Base-by-base conservation (phyloP, 2,113 vertebrate genomes). In the Pseudorectes ferrugineus region DNA sequence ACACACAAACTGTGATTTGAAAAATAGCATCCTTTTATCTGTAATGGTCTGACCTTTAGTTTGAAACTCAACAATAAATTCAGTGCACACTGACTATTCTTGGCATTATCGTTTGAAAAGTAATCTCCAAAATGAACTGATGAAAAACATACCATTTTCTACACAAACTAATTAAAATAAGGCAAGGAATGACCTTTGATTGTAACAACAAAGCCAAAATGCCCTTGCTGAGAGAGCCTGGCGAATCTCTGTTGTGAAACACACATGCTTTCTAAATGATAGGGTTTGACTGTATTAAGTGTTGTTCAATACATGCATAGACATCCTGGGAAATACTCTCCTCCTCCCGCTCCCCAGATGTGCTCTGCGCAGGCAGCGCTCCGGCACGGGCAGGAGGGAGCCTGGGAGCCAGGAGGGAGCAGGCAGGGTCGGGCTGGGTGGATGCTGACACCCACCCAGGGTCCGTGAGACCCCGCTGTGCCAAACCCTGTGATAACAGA, bases 131-230 rank as follows among this genome's bases (percentile, higher is more conserved):
- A 98, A 98, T 98, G 98, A 98, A 98, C 98, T 97, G 98, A 98
- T 98, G 98, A 98, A 98, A 98, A 98, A 98, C 98, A 98, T 98
- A 98, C 98, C 97, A 96, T 98, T 98, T 98, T 98, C 98, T 97
- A 97, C 96, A 97, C 97, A 97, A 98, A 98, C 98, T 98, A 98
- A 98, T 98, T 98, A 98, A 98, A 98, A 98, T 97, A 98, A 97
- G 95, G 97, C 97, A 97, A 97, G 94, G 95, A 93, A 96, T 98
- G 98, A 98, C 98, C 98, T 98, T 97, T 98, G 97, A 97, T 97
- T 96, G 97, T 93, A 97, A 97, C 97, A 97, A 98, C 98, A 98
- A 98, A 98, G 98, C 97, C 92, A 85, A 78, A 95, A 95, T 91
- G 97, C 96, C 98, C 98, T 98, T 98, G 98, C 95, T 95, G 97